Evolutionary conservation across 2,888 invertebrate genomes (phyloP).

Genomic region (Leptopilina myrica): DNA sequence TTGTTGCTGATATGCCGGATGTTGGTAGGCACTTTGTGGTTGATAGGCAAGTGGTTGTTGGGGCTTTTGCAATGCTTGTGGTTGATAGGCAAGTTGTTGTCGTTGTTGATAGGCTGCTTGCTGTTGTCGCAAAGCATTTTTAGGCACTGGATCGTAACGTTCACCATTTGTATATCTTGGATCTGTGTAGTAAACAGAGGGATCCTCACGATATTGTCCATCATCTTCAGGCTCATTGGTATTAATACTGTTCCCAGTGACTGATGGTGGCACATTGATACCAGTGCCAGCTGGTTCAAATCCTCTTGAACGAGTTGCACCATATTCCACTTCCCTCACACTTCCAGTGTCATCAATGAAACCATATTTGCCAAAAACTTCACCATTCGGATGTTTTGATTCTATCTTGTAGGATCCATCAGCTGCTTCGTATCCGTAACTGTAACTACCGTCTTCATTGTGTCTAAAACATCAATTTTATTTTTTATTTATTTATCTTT

Average conservation of each 20-base stretch:
- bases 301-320: constrained; percentile 85
- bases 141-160: constrained; percentile 70
- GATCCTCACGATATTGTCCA: constrained; percentile 91
- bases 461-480: constrained; percentile 77
- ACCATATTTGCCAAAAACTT: constrained; percentile 93
- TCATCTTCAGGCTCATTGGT: constrained; percentile 84
- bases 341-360: constrained; percentile 89
- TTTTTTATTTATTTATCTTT: no score
- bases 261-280: constrained; percentile 91
- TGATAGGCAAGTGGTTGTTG: no score
- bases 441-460: constrained; percentile 92
- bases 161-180: constrained; percentile 80
- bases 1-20: constrained; percentile 15
- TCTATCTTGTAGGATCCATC: constrained; percentile 93
- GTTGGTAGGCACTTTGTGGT: constrained; percentile 50
- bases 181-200: constrained; percentile 86
- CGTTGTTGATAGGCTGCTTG: constrained; percentile 17
- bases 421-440: constrained; percentile 91
- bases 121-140: constrained; percentile 67
- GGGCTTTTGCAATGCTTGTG: no score
- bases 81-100: constrained; percentile 45
- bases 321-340: constrained; percentile 89
- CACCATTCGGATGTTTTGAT: constrained; percentile 89
- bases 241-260: constrained; percentile 77
- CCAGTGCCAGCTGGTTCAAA: constrained; percentile 88